Conservation (phyloP, 2,888 invertebrate genomes). For the Desoria tigrina region DNA sequence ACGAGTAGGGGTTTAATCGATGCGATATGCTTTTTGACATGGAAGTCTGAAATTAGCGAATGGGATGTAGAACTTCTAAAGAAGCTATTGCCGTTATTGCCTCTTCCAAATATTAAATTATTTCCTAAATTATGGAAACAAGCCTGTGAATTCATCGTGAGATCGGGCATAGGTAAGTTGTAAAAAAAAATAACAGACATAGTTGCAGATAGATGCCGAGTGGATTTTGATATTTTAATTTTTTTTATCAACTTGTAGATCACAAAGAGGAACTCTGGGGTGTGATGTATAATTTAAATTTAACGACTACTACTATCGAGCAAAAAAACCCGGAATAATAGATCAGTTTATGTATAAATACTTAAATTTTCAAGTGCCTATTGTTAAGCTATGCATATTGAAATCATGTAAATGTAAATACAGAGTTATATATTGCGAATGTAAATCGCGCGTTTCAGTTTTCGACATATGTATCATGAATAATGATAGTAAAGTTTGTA, state of each 20-base stretch:
- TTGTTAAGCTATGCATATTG: constrained; percentile 25
- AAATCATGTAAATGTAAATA: constrained; percentile 7
- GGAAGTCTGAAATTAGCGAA: constrained; percentile 33
- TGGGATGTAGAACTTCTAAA: constrained; percentile 43
- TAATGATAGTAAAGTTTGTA: constrained; percentile 15
- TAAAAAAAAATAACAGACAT: constrained; percentile 44
- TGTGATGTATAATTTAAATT: constrained; percentile 42
- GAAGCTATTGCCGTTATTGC: constrained; percentile 43
- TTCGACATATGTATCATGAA: constrained; percentile 15
- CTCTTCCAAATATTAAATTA: constrained; percentile 35
- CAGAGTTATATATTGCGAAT: constrained; percentile 15
- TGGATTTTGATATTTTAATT: no score
- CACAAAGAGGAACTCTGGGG: constrained; percentile 47
- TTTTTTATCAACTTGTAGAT: constrained; percentile 45
- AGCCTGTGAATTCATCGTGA: constrained; percentile 39
- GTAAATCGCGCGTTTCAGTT: constrained; percentile 9
- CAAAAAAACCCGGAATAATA: constrained; percentile 19
- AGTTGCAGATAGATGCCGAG: no score
- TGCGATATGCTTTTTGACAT: constrained; percentile 49
- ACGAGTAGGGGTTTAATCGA: constrained; percentile 45
- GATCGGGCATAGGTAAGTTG: constrained; percentile 13
- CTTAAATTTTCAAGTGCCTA: constrained; percentile 46
- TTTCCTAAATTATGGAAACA: constrained; percentile 45
- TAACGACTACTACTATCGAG: constrained; percentile 26
- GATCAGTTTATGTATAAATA: constrained; percentile 28